Conservation (phyloP, 1,140 invertebrate genomes). For the Chlorops oryzae region DNA sequence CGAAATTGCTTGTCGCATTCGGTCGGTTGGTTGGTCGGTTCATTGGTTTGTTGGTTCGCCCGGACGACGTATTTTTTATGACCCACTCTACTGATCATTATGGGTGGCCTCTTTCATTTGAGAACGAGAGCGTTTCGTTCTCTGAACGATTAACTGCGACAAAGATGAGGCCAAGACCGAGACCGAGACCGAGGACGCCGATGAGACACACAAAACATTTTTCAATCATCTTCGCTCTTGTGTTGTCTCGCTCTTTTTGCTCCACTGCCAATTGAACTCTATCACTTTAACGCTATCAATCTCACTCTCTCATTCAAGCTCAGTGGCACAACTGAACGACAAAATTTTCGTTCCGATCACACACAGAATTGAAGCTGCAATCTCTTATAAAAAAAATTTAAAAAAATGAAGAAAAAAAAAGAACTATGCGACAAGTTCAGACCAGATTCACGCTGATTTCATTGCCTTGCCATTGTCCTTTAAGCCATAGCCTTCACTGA, state of each 20-base stretch:
- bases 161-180: no score
- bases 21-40: no score
- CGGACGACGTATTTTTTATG: not conserved
- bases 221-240: slow-evolving; percentile 29
- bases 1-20: no score
- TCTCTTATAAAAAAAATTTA: no score
- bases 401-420: no score
- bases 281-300: not conserved
- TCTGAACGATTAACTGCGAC: no score
- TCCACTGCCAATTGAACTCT: not conserved
- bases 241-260: not conserved
- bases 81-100: slow-evolving; percentile 21
- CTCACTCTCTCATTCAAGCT: slow-evolving; percentile 1
- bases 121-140: slow-evolving; percentile 7
- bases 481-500: no score
- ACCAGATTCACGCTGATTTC: no score
- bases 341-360: slow-evolving; percentile 8
- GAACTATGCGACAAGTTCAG: no score
- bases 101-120: slow-evolving; percentile 30
- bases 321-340: slow-evolving; percentile 7
- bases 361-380: no score
- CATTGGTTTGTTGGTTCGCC: slow-evolving; percentile 6
- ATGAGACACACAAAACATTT: slow-evolving; percentile 39
- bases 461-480: no score
- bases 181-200: no score